Conservation (phyloP, 1,140 invertebrate genomes). For the Diplogasteroides magnus region DNA sequence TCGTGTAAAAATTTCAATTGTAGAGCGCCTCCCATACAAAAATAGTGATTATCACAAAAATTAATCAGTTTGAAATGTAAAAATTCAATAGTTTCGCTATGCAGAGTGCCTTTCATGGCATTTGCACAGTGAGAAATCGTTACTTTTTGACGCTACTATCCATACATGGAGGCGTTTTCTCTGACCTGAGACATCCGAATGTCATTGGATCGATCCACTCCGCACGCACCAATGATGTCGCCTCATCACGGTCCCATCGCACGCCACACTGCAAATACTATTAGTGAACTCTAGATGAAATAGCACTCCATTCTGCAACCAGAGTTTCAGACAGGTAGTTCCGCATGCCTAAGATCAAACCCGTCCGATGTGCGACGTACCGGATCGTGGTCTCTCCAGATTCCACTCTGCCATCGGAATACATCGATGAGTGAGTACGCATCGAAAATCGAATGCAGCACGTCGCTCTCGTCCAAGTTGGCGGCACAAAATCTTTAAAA, state of each 20-base stretch:
- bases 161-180: too few relatives aligned
- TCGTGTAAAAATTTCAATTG: too few relatives aligned
- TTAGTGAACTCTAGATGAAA: conserved; percentile 6
- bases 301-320: background rate
- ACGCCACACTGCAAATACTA: background rate
- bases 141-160: too few relatives aligned
- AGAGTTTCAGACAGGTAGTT: too few relatives aligned
- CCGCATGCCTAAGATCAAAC: background rate
- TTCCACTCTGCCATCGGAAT: conserved; percentile 2
- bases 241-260: background rate
- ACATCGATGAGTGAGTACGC: conserved; percentile 9
- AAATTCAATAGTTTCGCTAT: too few relatives aligned
- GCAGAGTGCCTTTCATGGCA: too few relatives aligned
- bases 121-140: too few relatives aligned
- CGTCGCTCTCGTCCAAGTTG: background rate
- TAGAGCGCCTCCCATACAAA: too few relatives aligned
- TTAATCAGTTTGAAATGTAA: too few relatives aligned
- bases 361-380: too few relatives aligned
- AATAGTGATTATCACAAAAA: too few relatives aligned
- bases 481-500: conserved; percentile 20
- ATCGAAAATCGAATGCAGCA: background rate
- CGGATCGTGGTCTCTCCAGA: background rate
- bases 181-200: background rate
- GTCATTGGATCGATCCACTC: conserved; percentile 22
- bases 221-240: conserved; percentile 1